Evolutionary conservation across 2,888 invertebrate genomes (phyloP), one percentile per base, ranked within the genome.

Genomic region (Hydropsyche betteni): DNA sequence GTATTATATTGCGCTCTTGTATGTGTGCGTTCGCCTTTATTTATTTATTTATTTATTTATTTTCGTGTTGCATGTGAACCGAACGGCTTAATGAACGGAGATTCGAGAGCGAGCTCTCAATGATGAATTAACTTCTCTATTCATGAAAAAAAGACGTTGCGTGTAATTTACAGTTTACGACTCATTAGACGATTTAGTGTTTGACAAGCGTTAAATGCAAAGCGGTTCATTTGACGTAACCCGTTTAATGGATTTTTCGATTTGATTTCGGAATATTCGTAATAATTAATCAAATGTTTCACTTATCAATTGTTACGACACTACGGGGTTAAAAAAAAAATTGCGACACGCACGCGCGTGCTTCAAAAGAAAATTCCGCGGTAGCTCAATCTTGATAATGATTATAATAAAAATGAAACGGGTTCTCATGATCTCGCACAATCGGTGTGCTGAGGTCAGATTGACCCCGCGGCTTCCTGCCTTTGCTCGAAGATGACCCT

Each of bases 111-210:
- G 24, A 16, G 10, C 61, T 33, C 10, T 52, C 69, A 12, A 38
- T 70, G 70, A 70, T 70, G 53, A 70, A 70, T 70, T 70, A 70
- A 51, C 70, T 55, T 34, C n/a, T 50, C 8, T 52, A 24, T 52
- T 14, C n/a, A 14, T 52, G 38, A 16, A 44, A 7, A 70, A 52
- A 52, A 12, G 1, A 70, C 16, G 64, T 24, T 55, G 58, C 58
- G 58, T 58, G 58, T 58, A 58, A 58, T 58, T 58, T 58, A 58
- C 58, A 44, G 58, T 24, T 58, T 24, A 24, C 14, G 24, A 58
- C 64, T 36, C 64, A 64, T 64, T 64, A 64, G 36, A 10, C 64
- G 64, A 64, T 34, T 34, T 64, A n/a, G 14, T n/a, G 55, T 44
- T 44, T 44, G 44, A 44, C 44, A 10, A 8, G 44, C 44, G 44